Conservation (phyloP, 64 coral and sea anemone species). For the Catalaphyllia jardinei region DNA sequence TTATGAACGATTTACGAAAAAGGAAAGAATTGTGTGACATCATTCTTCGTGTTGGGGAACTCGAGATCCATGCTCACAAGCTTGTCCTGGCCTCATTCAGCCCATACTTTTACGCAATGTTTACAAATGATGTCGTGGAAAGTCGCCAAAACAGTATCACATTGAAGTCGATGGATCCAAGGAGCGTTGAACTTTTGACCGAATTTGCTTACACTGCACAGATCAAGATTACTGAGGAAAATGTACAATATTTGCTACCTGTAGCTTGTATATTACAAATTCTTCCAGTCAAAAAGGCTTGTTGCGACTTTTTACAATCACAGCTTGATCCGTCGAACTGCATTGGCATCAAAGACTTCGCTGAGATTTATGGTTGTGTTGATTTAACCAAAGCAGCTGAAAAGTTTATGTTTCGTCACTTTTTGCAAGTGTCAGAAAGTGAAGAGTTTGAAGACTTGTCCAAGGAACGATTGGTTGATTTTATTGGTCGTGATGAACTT, state of each 20-base stretch:
- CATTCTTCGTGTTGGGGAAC: constrained; percentile 41
- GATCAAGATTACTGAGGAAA: constrained; percentile 62
- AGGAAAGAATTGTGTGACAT: constrained; percentile 76
- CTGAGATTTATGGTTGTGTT: constrained; percentile 57
- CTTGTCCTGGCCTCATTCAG: constrained; percentile 71
- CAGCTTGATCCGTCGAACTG: constrained; percentile 73
- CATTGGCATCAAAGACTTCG: constrained; percentile 65
- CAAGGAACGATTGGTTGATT: constrained; percentile 34
- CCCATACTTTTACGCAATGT: constrained; percentile 85
- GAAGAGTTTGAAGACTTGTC: constrained; percentile 61
- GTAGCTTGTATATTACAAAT: constrained; percentile 66
- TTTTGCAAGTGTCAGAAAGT: constrained; percentile 56
- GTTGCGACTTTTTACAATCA: constrained; percentile 67
- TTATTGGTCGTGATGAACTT: constrained; percentile 54
- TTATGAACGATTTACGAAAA: constrained; percentile 70
- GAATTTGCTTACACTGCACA: constrained; percentile 74
- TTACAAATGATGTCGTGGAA: constrained; percentile 73
- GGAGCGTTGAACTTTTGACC: constrained; percentile 64
- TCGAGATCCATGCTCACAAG: constrained; percentile 62
- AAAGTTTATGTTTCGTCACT: constrained; percentile 66
- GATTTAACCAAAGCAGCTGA: constrained; percentile 48
- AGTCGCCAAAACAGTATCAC: constrained; percentile 53
- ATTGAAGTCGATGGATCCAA: constrained; percentile 62
- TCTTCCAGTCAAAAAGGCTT: constrained; percentile 55
- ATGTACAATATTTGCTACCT: constrained; percentile 66